Evolutionary conservation across 2,888 invertebrate species (phyloP), one percentile per base, ranked within the genome.

Genomic region (Atethmia centrago): DNA sequence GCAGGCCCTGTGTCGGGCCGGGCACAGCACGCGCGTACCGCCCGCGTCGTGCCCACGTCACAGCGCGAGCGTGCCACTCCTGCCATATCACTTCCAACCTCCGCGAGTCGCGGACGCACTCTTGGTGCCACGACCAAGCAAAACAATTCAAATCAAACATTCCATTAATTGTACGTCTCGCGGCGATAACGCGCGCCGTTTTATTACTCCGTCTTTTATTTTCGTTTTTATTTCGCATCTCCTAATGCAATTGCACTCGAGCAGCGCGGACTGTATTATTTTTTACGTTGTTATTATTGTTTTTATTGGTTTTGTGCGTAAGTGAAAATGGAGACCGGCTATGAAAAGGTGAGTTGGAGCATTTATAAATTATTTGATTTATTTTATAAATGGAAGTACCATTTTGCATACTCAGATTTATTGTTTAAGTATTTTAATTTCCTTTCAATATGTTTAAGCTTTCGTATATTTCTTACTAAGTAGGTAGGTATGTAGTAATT

Each of bases 191-290:
- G 92, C 91, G 91, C 91, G 80, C 82, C 74, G 91, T 93, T 96
- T 96, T 95, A 95, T 94, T 92, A 88, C 94, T 87, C 85, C 88
- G 88, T 89, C 92, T 92, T 94, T 95, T 94, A 93, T 93, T 93
- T 92, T 90, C 92, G 87, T 93, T 95, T 94, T 95, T 95, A 95
- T 95, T 93, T 94, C 93, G 89, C 92, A 90, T 93, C 91, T 89
- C 89, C 89, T 95, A 96, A 95, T 95, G 94, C 95, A 95, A 95
- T 95, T 95, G 94, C 95, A 95, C 88, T 94, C 94, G 93, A 95
- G 93, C 94, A 93, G 89, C 92, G 91, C 93, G 92, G 91, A 90
- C 92, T 88, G 88, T 93, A 93, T 92, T 94, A 93, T 92, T 92
- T 91, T 91, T 91, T 90, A 85, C 88, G 88, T 90, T 90, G 91